These are phyloP conservation scores for Lophochroa leadbeateri DNA, from an alignment of 2,113 vertebrate genomes.

Conservation along the genomic window DNA sequence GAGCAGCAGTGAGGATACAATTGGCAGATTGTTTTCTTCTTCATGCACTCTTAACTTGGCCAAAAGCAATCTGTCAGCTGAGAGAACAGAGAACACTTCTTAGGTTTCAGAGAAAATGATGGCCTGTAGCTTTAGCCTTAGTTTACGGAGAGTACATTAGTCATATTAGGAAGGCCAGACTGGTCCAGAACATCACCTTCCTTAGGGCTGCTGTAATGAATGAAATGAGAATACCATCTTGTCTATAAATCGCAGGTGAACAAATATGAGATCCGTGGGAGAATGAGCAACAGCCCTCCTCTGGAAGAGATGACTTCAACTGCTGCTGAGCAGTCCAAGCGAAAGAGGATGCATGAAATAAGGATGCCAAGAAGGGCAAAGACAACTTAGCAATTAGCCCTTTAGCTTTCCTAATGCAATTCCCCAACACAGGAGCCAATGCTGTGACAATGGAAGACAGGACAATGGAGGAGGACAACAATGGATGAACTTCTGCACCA, in stretches of 20 bases:
- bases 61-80: conserved; percentile 21
- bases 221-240: neutral
- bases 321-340: neutral
- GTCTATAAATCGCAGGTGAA: neutral
- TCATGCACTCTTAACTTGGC: conserved; percentile 6
- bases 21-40: conserved; percentile 23
- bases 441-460: neutral
- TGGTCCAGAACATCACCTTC: neutral
- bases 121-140: neutral
- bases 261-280: neutral
- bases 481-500: neutral
- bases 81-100: neutral
- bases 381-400: neutral
- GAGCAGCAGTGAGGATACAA: conserved; percentile 12
- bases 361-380: neutral
- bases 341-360: neutral
- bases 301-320: neutral
- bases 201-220: neutral
- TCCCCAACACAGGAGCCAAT: neutral
- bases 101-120: neutral
- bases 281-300: neutral
- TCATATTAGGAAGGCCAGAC: neutral
- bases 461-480: neutral
- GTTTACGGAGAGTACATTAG: neutral
- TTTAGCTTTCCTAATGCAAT: neutral